Evolutionary conservation across 1,140 invertebrate species (phyloP).

Genomic region (Dendroctonus valens): DNA sequence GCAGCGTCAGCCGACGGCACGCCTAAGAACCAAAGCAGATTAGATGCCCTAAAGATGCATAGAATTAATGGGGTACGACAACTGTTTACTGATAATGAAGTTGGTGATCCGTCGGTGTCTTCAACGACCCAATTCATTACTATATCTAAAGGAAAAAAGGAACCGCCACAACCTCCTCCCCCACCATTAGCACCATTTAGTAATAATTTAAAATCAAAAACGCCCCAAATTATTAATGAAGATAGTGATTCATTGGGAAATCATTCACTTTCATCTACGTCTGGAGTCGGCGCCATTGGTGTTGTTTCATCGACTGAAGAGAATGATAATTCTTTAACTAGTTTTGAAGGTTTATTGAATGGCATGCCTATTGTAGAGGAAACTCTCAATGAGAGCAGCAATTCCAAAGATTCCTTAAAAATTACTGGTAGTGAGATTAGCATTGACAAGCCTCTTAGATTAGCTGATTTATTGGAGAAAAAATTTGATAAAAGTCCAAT

Average conservation of each 20-base stretch:
- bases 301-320: constrained; percentile 55
- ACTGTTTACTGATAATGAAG: constrained; percentile 44
- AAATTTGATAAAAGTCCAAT: constrained; percentile 62
- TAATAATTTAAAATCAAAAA: constrained; percentile 39
- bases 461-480: constrained; percentile 68
- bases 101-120: constrained; percentile 45
- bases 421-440: constrained; percentile 46
- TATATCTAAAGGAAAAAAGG: constrained; percentile 50
- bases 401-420: constrained; percentile 57
- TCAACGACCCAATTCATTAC: constrained; percentile 46
- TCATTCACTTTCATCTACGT: constrained; percentile 59
- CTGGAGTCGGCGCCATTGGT: constrained; percentile 53
- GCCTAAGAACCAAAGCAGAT: constrained; percentile 45
- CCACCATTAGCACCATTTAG: constrained; percentile 56
- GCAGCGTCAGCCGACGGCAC: constrained; percentile 3
- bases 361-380: constrained; percentile 59
- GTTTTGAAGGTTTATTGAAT: constrained; percentile 62
- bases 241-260: constrained; percentile 59
- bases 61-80: constrained; percentile 50
- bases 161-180: constrained; percentile 52
- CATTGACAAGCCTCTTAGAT: constrained; percentile 56
- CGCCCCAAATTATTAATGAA: constrained; percentile 50
- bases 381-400: constrained; percentile 53
- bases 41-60: constrained; percentile 49
- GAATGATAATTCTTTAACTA: constrained; percentile 61